A percentile compares a stretch with the other conserved stretches of the same genome.
These are phyloP conservation scores for Danio tinwini DNA, from an alignment of 2,797 vertebrate genomes.

Conservation along the genomic window DNA sequence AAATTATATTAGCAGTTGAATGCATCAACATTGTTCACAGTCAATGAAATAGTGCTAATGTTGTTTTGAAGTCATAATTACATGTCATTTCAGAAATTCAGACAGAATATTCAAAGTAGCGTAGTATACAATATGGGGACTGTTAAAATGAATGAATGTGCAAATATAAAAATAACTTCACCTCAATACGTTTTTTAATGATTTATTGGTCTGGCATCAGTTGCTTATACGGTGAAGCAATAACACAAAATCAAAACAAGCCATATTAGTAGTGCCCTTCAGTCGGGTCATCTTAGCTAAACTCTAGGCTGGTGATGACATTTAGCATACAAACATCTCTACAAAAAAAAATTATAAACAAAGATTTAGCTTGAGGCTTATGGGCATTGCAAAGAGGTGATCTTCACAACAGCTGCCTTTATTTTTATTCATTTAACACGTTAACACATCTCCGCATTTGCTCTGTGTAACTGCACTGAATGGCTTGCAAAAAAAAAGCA, in stretches of 20 bases:
- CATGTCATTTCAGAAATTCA: no score
- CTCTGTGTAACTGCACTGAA: neutral
- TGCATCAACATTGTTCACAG: no score
- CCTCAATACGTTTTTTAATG: neutral
- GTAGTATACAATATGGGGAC: no score
- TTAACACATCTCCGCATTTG: neutral
- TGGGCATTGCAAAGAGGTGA: neutral
- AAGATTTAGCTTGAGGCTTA: slow-evolving; percentile 24
- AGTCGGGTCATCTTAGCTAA: neutral
- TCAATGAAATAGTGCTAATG: no score
- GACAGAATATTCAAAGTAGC: no score
- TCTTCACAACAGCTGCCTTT: slow-evolving; percentile 28
- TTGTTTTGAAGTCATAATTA: no score
- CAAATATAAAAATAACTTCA: no score
- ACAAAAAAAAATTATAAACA: slow-evolving; percentile 22
- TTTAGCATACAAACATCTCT: slow-evolving; percentile 8
- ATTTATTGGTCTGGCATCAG: neutral
- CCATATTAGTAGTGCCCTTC: neutral
- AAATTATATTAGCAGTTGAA: no score
- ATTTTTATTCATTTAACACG: neutral
- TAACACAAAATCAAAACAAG: slow-evolving; percentile 13
- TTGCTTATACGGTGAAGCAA: neutral
- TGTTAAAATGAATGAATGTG: no score
- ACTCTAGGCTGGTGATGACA: neutral
- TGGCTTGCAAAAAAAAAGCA: no score